Evolutionary conservation across 2,888 invertebrate species (phyloP), one percentile per base, ranked within the genome.

Genomic region (Drosophila cracens): DNA sequence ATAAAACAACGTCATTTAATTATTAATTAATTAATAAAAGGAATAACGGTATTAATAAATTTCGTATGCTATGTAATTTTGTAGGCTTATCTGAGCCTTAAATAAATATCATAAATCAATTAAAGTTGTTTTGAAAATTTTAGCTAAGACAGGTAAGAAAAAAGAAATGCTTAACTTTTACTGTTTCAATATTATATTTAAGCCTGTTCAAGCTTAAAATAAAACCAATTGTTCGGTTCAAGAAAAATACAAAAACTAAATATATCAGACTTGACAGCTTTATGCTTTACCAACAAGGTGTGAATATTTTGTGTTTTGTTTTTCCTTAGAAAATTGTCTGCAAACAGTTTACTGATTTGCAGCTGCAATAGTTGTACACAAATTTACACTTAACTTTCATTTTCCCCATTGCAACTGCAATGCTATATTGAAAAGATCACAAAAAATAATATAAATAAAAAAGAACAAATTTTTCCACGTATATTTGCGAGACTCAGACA

Each of bases 401-500:
- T 73, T 63, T 46, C 4, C 25, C 43, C 33, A 57, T 48, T 74
- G 31, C 60, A n/a, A 63, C 27, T 34, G 64, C 53, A 76, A 38
- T 48, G 43, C 31, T 54, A 43, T 25, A 33, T 54, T 18, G 16
- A 60, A 49, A 25, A 56, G 34, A 64, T 57, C 16, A 36, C 33
- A 53, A n/a, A 25, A 25, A 60, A 54, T 13, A 38, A 51, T 38
- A 31, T 21, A 18, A 36, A 51, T 8, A 29, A 49, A 54, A 38
- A 56, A 33, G 33, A 65, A 64, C 61, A 54, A 64, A 62, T 57
- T 60, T 66, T 83, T 83, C 79, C 79, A 84, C 83, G 79, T 83
- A 84, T 61, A 72, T 69, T 70, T 68, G 70, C 78, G 67, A 58
- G 66, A 67, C 56, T 81, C 79, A 76, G 76, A 86, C 81, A 84